A percentile compares a stretch with the other conserved stretches of the same genome.
Conservation (phyloP, 2,888 invertebrate genomes). For the Selenia dentaria region DNA sequence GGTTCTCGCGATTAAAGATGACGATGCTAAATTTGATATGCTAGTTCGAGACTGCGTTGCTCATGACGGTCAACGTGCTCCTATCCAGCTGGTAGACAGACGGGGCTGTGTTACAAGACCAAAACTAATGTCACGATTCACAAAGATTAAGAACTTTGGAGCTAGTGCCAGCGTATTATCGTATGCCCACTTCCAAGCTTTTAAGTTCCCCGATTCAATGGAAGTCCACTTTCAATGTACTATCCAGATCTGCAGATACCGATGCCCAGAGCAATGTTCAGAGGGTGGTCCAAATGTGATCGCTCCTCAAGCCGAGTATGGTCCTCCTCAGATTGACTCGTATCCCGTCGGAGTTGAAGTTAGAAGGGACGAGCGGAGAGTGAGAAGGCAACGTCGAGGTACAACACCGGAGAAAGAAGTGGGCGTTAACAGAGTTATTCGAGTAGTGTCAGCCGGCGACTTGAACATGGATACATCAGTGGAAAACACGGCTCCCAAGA, state of each 20-base stretch:
- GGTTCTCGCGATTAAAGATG: slow-evolving; percentile 97
- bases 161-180: slow-evolving; percentile 96
- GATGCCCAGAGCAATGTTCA: slow-evolving; percentile 96
- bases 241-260: slow-evolving; percentile 96
- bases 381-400: slow-evolving; percentile 86
- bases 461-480: slow-evolving; percentile 92
- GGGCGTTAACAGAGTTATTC: slow-evolving; percentile 94
- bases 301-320: slow-evolving; percentile 87
- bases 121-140: slow-evolving; percentile 96
- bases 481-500: slow-evolving; percentile 83
- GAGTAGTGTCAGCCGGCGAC: slow-evolving; percentile 96
- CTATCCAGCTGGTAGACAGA: slow-evolving; percentile 96
- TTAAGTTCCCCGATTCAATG: slow-evolving; percentile 98
- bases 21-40: slow-evolving; percentile 98
- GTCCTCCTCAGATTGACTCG: slow-evolving; percentile 86
- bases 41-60: slow-evolving; percentile 97
- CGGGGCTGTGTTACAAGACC: slow-evolving; percentile 96
- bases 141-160: slow-evolving; percentile 97
- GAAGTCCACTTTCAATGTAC: slow-evolving; percentile 98
- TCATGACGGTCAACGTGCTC: slow-evolving; percentile 96
- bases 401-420: slow-evolving; percentile 90
- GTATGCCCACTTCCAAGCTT: slow-evolving; percentile 97
- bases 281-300: slow-evolving; percentile 83
- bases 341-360: slow-evolving; percentile 86
- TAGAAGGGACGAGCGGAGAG: slow-evolving; percentile 89